Evolutionary conservation across 2,888 invertebrate species (phyloP), one percentile per base, ranked within the genome.

Genomic region (Aphelenchoides bicaudatus): DNA sequence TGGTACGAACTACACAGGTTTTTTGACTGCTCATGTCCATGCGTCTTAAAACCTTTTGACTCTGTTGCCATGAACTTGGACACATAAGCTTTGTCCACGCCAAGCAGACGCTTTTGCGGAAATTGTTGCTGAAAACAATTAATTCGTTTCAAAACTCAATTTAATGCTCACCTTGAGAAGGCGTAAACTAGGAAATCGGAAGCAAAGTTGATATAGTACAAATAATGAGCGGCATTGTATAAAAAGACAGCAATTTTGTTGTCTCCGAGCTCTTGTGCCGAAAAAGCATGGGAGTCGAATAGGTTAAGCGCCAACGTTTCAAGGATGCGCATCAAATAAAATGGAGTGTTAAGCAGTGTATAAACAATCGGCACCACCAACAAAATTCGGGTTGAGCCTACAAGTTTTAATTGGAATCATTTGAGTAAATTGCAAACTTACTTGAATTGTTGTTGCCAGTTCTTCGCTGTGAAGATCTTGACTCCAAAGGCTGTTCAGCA

Each of bases 361-460:
- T 78, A 77, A 34, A 74, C 73, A 51, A 77, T 58, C n/a, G 77
- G 77, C 59, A 77, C 75, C 34, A 78, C 77, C 64, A 75, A 67
- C 30, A 77, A 67, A 47, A 77, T 75, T 19, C 73, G 55, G 2
- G 74, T 73, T 58, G 71, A 49, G n/a, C n/a, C n/a, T n/a, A n/a
- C n/a, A n/a, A n/a, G n/a, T n/a, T n/a, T n/a, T n/a, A n/a, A n/a
- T n/a, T n/a, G n/a, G n/a, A n/a, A n/a, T n/a, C n/a, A n/a, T n/a
- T n/a, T n/a, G n/a, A n/a, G n/a, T n/a, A n/a, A n/a, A n/a, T n/a
- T n/a, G n/a, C n/a, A n/a, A n/a, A n/a, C n/a, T n/a, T 49, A 16
- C 19, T 47, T n/a, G 46, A 56, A n/a, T 54, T 54, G 54, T 23
- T 2, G 27, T 54, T 54, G 8, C 46, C 19, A 56, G 57, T 6